Evolutionary conservation across 1,140 invertebrate species (phyloP).

Genomic region (Anastatus disparis): DNA sequence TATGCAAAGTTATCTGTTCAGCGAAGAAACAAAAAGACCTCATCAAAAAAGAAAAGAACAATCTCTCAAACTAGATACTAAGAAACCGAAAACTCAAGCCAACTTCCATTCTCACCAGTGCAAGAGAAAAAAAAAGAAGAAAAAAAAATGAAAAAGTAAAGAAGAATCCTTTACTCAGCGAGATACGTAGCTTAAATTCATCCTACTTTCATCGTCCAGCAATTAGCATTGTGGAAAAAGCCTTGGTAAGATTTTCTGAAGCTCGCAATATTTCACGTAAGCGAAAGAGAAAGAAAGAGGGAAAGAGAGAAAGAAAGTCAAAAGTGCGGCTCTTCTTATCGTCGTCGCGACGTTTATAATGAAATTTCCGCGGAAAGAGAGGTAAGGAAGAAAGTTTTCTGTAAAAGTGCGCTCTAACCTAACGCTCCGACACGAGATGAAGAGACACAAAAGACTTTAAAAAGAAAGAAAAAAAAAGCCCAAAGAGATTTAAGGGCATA

Average conservation of each 20-base stretch:
- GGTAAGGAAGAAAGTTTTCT: constrained; percentile 31
- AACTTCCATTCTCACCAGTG: not conserved
- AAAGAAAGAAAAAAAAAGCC: not conserved
- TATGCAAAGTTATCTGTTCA: too few species aligned
- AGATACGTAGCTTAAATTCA: constrained; percentile 16
- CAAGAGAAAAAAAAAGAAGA: not conserved
- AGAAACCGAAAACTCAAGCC: not conserved
- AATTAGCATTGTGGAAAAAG: constrained; percentile 56
- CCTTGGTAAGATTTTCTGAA: constrained; percentile 25
- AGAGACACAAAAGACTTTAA: constrained; percentile 1
- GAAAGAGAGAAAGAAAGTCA: too few species aligned
- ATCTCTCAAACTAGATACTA: not conserved
- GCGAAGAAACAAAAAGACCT: not conserved
- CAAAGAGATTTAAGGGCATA: constrained; percentile 31
- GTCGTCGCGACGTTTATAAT: constrained; percentile 29
- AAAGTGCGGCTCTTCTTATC: constrained; percentile 38
- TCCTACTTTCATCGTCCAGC: constrained; percentile 44
- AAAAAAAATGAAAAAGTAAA: not conserved
- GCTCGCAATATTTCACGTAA: constrained; percentile 40
- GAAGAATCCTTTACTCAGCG: too few species aligned
- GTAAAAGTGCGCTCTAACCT: constrained; percentile 37
- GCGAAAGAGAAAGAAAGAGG: not conserved
- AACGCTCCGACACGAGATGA: too few species aligned
- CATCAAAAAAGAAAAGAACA: not conserved
- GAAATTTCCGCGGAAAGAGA: constrained; percentile 36